Evolutionary conservation across 2,888 invertebrate species (phyloP), one percentile per base, ranked within the genome.

Genomic region (Scrobipalpa costella): DNA sequence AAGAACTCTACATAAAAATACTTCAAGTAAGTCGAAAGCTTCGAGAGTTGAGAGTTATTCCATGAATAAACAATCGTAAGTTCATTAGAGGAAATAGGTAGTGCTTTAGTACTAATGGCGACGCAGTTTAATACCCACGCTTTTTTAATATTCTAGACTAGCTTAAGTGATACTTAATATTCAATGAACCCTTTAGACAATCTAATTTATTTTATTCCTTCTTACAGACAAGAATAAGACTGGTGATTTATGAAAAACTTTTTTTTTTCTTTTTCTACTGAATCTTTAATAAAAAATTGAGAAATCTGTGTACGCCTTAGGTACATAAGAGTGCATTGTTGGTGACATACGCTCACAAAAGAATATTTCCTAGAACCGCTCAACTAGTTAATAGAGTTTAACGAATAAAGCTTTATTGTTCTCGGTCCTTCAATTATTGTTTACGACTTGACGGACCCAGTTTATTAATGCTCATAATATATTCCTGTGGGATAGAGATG

Each of bases 391-490:
- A 33, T 13, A 55, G 33, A 55, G 21, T 58, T 40, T 11, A 58
- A 58, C 40, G 7, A 49, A 21, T 49, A 55, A 55, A 33, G 7
- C 27, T 19, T 57, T 15, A 58, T 58, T 58, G 40, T 58, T 58
- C 58, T 60, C 44, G 8, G 40, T 44, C 47, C 69, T 67, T 73
- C 71, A 71, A 73, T 73, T 76, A 72, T 70, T 72, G 68, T 76
- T 75, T 74, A 74, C 64, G 69, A 71, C 65, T 65, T 61, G 64
- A 70, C 67, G 68, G 63, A 66, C 61, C 65, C 61, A 58, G 68
- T 74, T 71, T 71, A 72, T 69, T 69, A 71, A 71, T 73, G 72
- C 68, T 67, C 72, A 69, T 78, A 77, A 76, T 77, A 72, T 72
- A 72, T 74, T 73, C 68, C 57, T 57, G 61, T 63, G 63, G 63